Evolutionary conservation across 2,888 invertebrate species (phyloP).

Genomic region (Exocentrus adspersus): DNA sequence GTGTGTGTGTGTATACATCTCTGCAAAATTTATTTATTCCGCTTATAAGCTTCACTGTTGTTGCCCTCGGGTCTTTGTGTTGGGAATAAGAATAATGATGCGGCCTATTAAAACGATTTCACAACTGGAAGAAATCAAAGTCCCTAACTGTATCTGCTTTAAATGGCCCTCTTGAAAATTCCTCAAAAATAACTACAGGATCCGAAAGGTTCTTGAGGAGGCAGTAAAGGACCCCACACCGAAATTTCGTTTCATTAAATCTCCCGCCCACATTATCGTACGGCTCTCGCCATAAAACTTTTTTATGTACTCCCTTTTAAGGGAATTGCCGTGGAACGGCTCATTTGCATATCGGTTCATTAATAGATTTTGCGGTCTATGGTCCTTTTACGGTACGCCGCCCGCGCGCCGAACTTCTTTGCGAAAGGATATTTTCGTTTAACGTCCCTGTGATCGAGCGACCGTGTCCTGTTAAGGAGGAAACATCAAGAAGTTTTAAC

Average conservation of each 20-base stretch:
- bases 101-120: too few species aligned
- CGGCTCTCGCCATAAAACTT: conserved; percentile 3
- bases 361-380: neutral
- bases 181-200: neutral
- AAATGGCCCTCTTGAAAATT: too few species aligned
- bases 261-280: neutral
- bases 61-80: neutral
- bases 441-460: too few species aligned
- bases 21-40: conserved; percentile 4
- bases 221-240: neutral
- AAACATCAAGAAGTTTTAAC: too few species aligned
- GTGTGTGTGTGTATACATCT: conserved; percentile 4
- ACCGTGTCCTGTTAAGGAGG: too few species aligned
- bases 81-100: neutral
- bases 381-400: neutral
- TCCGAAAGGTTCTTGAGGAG: neutral
- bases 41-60: neutral
- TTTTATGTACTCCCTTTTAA: conserved; percentile 6
- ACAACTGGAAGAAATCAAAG: too few species aligned
- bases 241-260: conserved; percentile 5
- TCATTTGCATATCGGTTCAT: conserved; percentile 4
- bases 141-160: too few species aligned
- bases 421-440: too few species aligned
- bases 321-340: neutral
- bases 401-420: too few species aligned